Evolutionary conservation across 2,888 invertebrate species (phyloP), one percentile per base, ranked within the genome.

Genomic region (Drosophila leonis): DNA sequence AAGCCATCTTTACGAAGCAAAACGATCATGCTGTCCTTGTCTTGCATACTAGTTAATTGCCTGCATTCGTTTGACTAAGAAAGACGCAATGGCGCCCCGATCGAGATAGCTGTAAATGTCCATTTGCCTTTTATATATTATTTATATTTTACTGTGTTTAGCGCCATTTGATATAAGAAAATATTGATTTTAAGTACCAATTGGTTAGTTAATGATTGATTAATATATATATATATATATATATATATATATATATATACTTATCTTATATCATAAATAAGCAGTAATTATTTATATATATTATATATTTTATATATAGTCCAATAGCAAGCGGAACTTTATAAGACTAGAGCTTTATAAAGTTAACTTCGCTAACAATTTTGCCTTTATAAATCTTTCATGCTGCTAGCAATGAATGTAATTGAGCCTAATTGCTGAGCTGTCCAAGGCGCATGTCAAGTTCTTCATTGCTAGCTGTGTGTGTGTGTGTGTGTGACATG

Each of bases 361-460:
- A 27, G 13, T n/a, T 24, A n/a, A 1, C 20, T n/a, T 27, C 13
- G 18, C 18, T 18, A 18, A 13, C 35, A 27, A 20, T 20, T 24
- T 42, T 15, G 6, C 12, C 42, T 33, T 42, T 15, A 15, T 52
- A 39, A 29, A 41, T 48, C 33, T 48, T 48, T 33, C 31, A 57
- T 41, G 65, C 20, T 12, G 24, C 49, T 18, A 4, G 27, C 18
- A 31, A 37, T 13, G 52, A 18, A 18, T 31, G 31, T 29, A 66
- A 39, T 31, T 57, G 70, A 52, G 15, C 64, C 41, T 64, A 70
- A 71, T 71, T 71, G 71, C 51, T 41, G 18, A 29, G 29, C 56
- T 60, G 61, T 48, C 64, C 49, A 52, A 57, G 71, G 48, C 65
- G 72, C 80, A 69, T 63, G 80, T 80, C 78, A 80, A 65, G 63